Evolutionary conservation across 2,888 invertebrate species (phyloP).

Genomic region (Cenopis cana): DNA sequence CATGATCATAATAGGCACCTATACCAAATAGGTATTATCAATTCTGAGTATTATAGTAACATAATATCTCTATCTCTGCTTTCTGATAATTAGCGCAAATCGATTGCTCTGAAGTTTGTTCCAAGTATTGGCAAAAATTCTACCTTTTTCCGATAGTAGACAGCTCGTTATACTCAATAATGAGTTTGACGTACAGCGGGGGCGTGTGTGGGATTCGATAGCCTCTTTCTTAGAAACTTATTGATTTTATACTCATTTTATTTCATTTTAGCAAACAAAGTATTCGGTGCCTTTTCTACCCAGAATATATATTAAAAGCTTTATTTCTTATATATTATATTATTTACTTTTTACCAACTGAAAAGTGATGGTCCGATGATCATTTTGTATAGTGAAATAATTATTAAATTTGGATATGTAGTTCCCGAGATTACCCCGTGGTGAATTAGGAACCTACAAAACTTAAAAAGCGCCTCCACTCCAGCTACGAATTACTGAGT

Average conservation of each 20-base stretch:
- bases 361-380: too few relatives aligned
- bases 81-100: not conserved
- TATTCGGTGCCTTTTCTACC: not conserved
- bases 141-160: slow-evolving; percentile 1
- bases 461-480: too few relatives aligned
- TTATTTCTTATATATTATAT: not conserved
- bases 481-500: too few relatives aligned
- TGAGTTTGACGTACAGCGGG: slow-evolving; percentile 29
- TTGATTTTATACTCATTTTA: not conserved
- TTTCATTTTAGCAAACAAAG: not conserved
- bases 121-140: slow-evolving; percentile 10
- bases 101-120: not conserved
- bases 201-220: slow-evolving; percentile 26
- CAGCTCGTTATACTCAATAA: slow-evolving; percentile 4
- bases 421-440: too few relatives aligned
- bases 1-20: too few relatives aligned
- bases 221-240: not conserved
- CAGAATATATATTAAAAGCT: not conserved
- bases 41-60: too few relatives aligned
- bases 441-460: too few relatives aligned
- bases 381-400: too few relatives aligned
- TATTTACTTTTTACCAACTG: too few relatives aligned
- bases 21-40: too few relatives aligned
- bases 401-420: too few relatives aligned
- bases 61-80: not conserved